Percentiles rank a stretch among this genome's conserved stretches.
Conservation (phyloP, 2,888 invertebrate genomes). For the Hyalella azteca region DNA sequence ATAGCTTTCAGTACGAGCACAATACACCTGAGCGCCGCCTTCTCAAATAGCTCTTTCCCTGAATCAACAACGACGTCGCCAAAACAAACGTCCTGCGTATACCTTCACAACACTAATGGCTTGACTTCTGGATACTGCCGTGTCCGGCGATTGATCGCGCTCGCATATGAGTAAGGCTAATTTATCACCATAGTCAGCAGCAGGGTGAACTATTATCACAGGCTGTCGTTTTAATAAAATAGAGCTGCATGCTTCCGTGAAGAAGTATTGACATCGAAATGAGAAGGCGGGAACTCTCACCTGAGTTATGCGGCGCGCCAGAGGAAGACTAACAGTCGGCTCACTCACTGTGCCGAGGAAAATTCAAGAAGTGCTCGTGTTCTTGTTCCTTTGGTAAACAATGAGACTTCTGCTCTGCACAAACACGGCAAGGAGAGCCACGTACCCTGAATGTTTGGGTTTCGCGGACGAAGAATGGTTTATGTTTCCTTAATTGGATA, state of each 20-base stretch:
- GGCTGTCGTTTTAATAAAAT: not conserved
- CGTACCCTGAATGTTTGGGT: not conserved
- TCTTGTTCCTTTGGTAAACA: not conserved
- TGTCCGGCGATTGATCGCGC: not conserved
- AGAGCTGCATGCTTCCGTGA: not conserved
- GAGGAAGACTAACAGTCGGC: not conserved
- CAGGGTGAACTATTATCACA: not conserved
- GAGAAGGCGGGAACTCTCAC: not conserved
- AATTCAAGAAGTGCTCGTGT: not conserved
- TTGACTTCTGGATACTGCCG: not conserved
- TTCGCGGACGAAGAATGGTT: not conserved
- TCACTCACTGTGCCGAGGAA: not conserved
- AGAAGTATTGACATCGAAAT: not conserved
- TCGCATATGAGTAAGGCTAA: not conserved
- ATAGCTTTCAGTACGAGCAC: slow-evolving; percentile 13
- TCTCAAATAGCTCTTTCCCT: slow-evolving; percentile 31
- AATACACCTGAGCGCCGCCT: slow-evolving; percentile 30
- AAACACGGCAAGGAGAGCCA: not conserved
- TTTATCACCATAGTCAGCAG: not conserved
- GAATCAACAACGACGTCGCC: slow-evolving; percentile 11
- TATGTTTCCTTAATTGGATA: too few relatives aligned
- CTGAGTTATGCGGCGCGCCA: not conserved
- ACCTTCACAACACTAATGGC: slow-evolving; percentile 1
- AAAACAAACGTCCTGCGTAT: slow-evolving; percentile 9
- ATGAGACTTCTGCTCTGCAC: not conserved